Base-by-base conservation (phyloP, 2,888 invertebrate species). In the Amorpha juglandis region DNA sequence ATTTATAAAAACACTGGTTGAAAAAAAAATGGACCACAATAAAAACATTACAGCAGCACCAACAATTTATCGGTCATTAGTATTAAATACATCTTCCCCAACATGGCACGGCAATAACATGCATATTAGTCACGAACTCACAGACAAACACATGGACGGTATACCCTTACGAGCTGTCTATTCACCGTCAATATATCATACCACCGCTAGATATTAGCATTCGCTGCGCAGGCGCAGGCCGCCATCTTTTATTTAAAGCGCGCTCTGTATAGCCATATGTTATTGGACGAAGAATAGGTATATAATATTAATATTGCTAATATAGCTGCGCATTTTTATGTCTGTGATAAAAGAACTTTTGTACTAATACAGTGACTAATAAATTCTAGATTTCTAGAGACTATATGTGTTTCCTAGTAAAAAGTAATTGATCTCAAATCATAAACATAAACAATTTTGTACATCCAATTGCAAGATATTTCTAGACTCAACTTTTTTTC, bases 131-230 rank as follows among this genome's bases (percentile, higher is more conserved):
- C 68, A 71, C 69, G 69, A 70, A 71, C 70, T 67, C 51, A 51
- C 51, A 19, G 48, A 21, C 63, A 63, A 38, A 63, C 63, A 51
- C 63, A 58, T 42, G 19, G 58, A 33, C 38, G 42, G 58, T 58
- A 42, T 58, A 58, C 42, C 58, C 38, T 35, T 51, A 27, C 21
- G 62, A 38, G 78, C 81, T 83, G 85, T 86, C 82, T 75, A 84
- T 87, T 84, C 75, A 79, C 82, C 85, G 89, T 87, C 89, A 83
- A 90, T 91, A 90, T 90, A 90, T 91, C 89, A 91, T 89, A 86
- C 78, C 75, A 76, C 72, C 77, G 77, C 79, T 80, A 79, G 87
- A 83, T 85, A 86, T 90, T 88, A 87, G 88, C 88, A 89, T 89
- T 84, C 82, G 84, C 78, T 80, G 82, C 81, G 82, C 82, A 70